Evolutionary conservation across 2,888 invertebrate species (phyloP).

Genomic region (Leuctra nigra): DNA sequence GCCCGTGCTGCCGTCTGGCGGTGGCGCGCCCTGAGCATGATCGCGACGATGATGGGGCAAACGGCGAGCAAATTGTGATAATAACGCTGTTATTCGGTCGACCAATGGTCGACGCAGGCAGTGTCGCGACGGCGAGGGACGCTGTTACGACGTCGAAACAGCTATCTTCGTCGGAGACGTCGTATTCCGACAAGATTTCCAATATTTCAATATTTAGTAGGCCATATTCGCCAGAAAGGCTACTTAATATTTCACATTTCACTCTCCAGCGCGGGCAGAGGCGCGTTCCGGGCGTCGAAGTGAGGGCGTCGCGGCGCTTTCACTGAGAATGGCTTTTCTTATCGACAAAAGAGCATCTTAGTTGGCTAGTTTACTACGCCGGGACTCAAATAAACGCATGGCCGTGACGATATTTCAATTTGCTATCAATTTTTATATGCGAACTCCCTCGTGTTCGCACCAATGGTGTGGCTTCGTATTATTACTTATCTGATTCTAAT

Average conservation of each 20-base stretch:
- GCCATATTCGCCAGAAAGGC: constrained; percentile 4
- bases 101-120: no score
- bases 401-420: constrained; percentile 5
- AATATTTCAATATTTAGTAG: constrained; percentile 8
- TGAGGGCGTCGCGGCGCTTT: neutral
- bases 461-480: no score
- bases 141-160: neutral
- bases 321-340: constrained; percentile 1
- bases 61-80: no score
- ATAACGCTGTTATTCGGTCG: no score
- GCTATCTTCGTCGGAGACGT: neutral
- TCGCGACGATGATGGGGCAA: no score
- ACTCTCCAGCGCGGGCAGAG: neutral
- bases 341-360: neutral
- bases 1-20: no score
- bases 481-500: no score
- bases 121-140: no score
- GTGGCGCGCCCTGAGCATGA: no score
- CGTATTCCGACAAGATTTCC: neutral
- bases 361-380: neutral
- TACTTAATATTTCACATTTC: constrained; percentile 9
- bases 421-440: neutral
- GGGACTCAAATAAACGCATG: neutral
- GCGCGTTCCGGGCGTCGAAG: neutral
- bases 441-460: no score